A percentile compares a stretch with the other conserved stretches of the same genome.
These are phyloP conservation scores for Vanessa tameamea DNA, from an alignment of 1,140 invertebrate genomes.

Conservation along the genomic window DNA sequence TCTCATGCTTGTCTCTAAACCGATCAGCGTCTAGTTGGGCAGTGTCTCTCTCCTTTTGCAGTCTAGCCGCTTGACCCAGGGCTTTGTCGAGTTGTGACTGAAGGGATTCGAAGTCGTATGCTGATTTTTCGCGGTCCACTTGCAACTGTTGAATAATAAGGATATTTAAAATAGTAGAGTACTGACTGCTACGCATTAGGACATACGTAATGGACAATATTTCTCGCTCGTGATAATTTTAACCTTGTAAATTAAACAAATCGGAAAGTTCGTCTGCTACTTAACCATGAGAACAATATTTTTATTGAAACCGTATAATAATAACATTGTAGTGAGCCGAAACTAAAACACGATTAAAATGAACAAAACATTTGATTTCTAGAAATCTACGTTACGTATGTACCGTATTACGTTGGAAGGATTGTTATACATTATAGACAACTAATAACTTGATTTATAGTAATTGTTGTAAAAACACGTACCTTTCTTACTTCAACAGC, in stretches of 20 bases:
- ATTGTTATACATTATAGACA: no score
- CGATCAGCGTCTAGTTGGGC: constrained; percentile 92
- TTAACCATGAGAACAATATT: no score
- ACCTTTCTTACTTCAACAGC: constrained; percentile 90
- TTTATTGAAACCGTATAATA: no score
- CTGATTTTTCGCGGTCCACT: constrained; percentile 94
- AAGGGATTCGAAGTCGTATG: constrained; percentile 93
- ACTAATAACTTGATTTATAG: constrained; percentile 46
- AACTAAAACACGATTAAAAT: no score
- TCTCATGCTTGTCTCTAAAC: constrained; percentile 93
- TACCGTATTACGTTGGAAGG: no score
- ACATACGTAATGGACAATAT: background rate
- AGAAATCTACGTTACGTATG: no score
- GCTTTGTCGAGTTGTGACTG: constrained; percentile 95
- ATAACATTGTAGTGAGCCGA: no score
- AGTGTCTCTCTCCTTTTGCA: constrained; percentile 94
- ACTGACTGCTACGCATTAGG: background rate
- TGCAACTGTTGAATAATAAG: constrained; percentile 83
- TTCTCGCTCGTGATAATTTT: background rate
- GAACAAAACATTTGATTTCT: no score
- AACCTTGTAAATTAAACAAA: no score
- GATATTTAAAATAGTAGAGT: no score
- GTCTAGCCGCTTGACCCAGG: constrained; percentile 89
- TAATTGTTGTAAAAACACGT: constrained; percentile 80
- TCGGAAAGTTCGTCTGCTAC: no score